Evolutionary conservation across 1,140 invertebrate genomes (phyloP).

Genomic region (Trichonephila clavipes): DNA sequence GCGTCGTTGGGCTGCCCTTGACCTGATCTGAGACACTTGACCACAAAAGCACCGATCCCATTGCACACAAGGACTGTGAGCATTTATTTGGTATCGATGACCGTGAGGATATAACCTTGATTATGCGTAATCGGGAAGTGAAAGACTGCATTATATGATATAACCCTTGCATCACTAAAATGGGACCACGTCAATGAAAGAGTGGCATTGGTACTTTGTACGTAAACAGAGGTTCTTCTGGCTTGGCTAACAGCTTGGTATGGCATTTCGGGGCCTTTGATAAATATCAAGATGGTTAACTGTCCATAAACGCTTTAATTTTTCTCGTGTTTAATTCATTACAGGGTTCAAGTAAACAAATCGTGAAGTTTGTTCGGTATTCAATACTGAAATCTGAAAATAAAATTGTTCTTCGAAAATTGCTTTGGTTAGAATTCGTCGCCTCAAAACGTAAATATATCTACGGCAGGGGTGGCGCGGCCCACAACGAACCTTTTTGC

Average conservation of each 20-base stretch:
- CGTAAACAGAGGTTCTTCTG: conserved; percentile 1
- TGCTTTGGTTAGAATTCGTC: too few relatives aligned
- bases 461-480: too few relatives aligned
- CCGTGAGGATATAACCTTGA: conserved; percentile 30
- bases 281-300: too few relatives aligned
- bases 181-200: neutral
- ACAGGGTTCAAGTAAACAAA: too few relatives aligned
- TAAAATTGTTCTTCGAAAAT: too few relatives aligned
- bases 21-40: conserved; percentile 34
- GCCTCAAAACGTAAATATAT: too few relatives aligned
- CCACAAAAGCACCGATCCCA: neutral
- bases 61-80: neutral
- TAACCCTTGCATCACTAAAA: neutral
- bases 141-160: conserved; percentile 15
- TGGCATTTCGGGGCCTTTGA: too few relatives aligned
- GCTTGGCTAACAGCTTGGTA: neutral
- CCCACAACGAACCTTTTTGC: too few relatives aligned
- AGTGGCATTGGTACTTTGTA: neutral
- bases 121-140: neutral
- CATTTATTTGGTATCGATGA: neutral
- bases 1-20: conserved; percentile 38
- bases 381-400: too few relatives aligned
- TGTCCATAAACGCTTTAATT: too few relatives aligned
- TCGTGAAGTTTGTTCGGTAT: too few relatives aligned
- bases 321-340: too few relatives aligned